phyloP scores from a whole-genome alignment of 2,797 vertebrate genomes.

The Poeciliopsis turneri region DNA sequence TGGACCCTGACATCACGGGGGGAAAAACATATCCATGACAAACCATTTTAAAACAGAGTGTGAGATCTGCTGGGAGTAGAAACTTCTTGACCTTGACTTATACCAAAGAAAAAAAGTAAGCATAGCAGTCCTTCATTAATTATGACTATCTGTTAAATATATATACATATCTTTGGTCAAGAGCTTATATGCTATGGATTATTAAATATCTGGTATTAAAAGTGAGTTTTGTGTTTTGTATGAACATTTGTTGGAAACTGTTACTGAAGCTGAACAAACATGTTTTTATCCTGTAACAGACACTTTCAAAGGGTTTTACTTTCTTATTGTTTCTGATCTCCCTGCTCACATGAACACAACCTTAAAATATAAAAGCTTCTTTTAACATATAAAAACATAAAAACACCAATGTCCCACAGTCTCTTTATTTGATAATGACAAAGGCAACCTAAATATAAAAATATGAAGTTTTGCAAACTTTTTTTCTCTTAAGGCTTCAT shows the following conservation, averaged over 20 bases:
- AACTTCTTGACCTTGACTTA: neutral
- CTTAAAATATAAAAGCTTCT: neutral
- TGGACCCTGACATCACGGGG: neutral
- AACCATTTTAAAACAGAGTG: neutral
- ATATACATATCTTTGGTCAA: neutral
- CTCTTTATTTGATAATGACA: neutral
- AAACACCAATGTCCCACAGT: neutral
- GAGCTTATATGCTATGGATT: neutral
- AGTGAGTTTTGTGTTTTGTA: neutral
- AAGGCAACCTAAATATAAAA: neutral
- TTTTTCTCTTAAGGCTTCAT: neutral
- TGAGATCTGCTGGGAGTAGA: neutral
- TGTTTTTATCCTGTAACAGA: neutral
- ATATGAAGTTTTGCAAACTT: neutral
- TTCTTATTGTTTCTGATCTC: neutral
- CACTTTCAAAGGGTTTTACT: neutral
- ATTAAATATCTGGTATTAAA: constrained; percentile 3
- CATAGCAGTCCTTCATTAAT: neutral
- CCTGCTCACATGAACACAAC: neutral
- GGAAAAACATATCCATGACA: constrained; percentile 11
- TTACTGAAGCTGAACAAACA: neutral
- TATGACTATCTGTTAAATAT: neutral
- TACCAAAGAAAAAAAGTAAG: neutral
- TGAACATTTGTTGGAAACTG: neutral
- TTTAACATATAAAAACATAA: neutral